These are phyloP conservation scores for Coracopsis vasa DNA, from an alignment of 2,113 vertebrate genomes.

Conservation along the genomic window DNA sequence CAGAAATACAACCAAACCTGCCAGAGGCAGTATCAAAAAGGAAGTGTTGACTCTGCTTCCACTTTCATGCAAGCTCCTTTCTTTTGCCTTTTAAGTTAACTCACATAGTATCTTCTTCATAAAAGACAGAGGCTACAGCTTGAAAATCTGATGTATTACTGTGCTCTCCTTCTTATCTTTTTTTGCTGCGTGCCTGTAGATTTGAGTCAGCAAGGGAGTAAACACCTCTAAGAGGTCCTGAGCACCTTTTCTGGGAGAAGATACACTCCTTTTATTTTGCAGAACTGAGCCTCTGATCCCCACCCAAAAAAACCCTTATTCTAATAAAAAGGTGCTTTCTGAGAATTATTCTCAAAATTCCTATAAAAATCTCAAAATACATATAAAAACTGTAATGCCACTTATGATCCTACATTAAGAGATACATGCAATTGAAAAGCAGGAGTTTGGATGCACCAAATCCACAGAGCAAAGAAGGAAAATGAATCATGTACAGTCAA, in stretches of 20 bases:
- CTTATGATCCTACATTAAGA: not conserved
- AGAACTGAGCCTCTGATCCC: not conserved
- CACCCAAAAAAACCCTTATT: not conserved
- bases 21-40: not conserved
- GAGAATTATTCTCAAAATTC: not conserved
- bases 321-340: not conserved
- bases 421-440: not conserved
- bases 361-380: not conserved
- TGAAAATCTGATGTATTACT: not conserved
- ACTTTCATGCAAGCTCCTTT: not conserved
- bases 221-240: not conserved
- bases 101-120: not conserved
- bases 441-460: not conserved
- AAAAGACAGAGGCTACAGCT: not conserved
- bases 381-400: not conserved
- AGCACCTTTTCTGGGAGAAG: not conserved
- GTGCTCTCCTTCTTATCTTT: not conserved
- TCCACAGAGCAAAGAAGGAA: not conserved
- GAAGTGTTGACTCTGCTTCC: not conserved
- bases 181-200: not conserved
- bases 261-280: not conserved
- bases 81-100: not conserved
- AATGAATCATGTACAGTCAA: accelerated
- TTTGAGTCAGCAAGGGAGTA: not conserved
- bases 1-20: not conserved